Evolutionary conservation across 2,888 invertebrate genomes (phyloP).

Genomic region (Drosophila histrio): DNA sequence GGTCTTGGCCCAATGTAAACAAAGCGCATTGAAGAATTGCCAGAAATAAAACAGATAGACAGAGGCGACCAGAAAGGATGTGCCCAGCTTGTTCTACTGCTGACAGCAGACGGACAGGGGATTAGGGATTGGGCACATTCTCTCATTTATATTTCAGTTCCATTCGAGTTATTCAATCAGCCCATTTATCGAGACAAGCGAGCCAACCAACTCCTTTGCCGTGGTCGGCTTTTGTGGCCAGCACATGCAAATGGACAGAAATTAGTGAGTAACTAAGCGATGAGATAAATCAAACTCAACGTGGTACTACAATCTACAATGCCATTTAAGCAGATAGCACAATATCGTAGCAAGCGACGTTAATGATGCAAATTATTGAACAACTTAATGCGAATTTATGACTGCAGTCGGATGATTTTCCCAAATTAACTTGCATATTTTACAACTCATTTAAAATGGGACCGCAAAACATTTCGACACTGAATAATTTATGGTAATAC

Average conservation of each 20-base stretch:
- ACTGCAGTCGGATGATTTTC: slow-evolving; percentile 40
- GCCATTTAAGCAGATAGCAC: slow-evolving; percentile 2
- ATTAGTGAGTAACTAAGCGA: slow-evolving; percentile 50
- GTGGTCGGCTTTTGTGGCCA: slow-evolving; percentile 45
- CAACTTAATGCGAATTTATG: slow-evolving; percentile 70
- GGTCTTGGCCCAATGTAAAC: slow-evolving; percentile 53
- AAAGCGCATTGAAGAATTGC: slow-evolving; percentile 73
- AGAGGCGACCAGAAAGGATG: slow-evolving; percentile 28
- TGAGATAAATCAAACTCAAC: slow-evolving; percentile 42
- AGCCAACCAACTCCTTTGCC: slow-evolving; percentile 45
- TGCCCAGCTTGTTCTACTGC: slow-evolving; percentile 31
- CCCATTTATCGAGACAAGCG: slow-evolving; percentile 32
- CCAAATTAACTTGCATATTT: slow-evolving; percentile 62
- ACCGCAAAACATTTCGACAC: slow-evolving; percentile 63
- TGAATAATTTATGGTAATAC: slow-evolving; percentile 66
- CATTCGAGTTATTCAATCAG: slow-evolving; percentile 70
- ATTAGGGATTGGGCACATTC: slow-evolving; percentile 5
- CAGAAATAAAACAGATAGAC: slow-evolving; percentile 52
- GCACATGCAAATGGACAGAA: slow-evolving; percentile 51
- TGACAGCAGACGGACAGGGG: slow-evolving; percentile 45
- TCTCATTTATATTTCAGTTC: slow-evolving; percentile 67
- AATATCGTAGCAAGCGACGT: slow-evolving; percentile 6
- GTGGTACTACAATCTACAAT: neutral
- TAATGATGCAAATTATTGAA: slow-evolving; percentile 55
- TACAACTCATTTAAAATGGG: slow-evolving; percentile 58